phyloP scores from a whole-genome alignment of 2,797 vertebrate species.

The Pseudopleuronectes americanus region DNA sequence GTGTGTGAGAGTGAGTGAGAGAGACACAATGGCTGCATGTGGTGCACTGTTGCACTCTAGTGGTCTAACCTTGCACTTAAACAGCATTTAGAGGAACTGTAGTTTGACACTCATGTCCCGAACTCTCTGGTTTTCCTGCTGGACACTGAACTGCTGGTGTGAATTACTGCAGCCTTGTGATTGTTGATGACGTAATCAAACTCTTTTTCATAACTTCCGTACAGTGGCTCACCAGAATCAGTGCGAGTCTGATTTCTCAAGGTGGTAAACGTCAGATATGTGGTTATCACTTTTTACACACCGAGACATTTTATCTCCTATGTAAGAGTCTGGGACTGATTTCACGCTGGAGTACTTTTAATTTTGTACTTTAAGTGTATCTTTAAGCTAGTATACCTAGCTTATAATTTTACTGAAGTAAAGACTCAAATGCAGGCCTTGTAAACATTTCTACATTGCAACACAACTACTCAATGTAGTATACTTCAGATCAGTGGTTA shows the following conservation, averaged over 20 bases:
- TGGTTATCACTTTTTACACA: conserved; percentile 11
- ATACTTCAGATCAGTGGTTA: conserved; percentile 12
- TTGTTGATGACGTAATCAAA: conserved; percentile 1
- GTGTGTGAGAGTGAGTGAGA: neutral
- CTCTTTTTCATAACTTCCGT: conserved; percentile 9
- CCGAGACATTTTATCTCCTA: conserved; percentile 28
- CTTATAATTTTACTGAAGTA: too few relatives aligned
- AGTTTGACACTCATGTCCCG: neutral
- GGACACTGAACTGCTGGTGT: neutral
- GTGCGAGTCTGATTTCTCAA: conserved; percentile 23
- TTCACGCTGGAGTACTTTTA: too few relatives aligned
- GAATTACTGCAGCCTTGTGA: neutral
- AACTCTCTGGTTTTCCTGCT: neutral
- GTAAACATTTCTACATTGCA: too few relatives aligned
- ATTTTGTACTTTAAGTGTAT: too few relatives aligned
- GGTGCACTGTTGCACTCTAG: conserved; percentile 68
- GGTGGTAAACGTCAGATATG: conserved; percentile 19
- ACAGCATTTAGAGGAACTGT: neutral
- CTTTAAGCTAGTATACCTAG: too few relatives aligned
- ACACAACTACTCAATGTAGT: conserved; percentile 23
- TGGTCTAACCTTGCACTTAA: conserved; percentile 57
- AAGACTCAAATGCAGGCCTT: too few relatives aligned
- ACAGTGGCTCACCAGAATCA: conserved; percentile 3
- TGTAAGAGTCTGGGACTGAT: too few relatives aligned
- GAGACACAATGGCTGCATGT: conserved; percentile 3